Evolutionary conservation across 2,113 vertebrate species (phyloP).

Genomic region (Salvelinus fontinalis): DNA sequence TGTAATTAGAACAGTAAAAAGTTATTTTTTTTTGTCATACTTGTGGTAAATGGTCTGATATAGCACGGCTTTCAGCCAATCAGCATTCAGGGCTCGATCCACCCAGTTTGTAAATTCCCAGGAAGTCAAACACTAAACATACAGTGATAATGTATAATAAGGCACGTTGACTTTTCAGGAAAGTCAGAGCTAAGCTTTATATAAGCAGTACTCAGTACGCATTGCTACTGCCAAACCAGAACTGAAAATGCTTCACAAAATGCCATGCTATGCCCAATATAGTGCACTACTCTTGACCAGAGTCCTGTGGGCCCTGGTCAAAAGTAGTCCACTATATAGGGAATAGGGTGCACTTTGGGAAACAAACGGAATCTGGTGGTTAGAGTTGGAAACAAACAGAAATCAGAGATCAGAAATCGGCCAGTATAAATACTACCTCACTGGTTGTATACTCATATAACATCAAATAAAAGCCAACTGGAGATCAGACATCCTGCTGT

Average conservation of each 20-base stretch:
- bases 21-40: no score
- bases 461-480: background rate
- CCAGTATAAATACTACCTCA: conserved; percentile 37
- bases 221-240: conserved; percentile 33
- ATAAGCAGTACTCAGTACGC: conserved; percentile 31
- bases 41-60: no score
- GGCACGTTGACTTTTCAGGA: conserved; percentile 49
- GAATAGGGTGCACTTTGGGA: no score
- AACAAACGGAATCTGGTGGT: conserved; percentile 13
- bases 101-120: conserved; percentile 9
- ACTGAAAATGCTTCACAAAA: background rate
- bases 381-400: conserved; percentile 44
- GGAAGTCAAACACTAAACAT: conserved; percentile 26
- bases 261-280: background rate
- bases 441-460: conserved; percentile 26
- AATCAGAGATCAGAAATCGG: conserved; percentile 43
- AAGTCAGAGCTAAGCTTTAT: conserved; percentile 45
- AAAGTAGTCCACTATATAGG: no score
- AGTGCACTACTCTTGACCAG: background rate
- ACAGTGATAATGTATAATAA: conserved; percentile 48
- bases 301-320: no score
- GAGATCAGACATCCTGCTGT: conserved; percentile 45
- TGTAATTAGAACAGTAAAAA: no score
- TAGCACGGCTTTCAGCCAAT: no score
- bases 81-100: no score